These are phyloP conservation scores for Miopithecus talapoin DNA, from an alignment of 2,797 vertebrate species.

Conservation along the genomic window DNA sequence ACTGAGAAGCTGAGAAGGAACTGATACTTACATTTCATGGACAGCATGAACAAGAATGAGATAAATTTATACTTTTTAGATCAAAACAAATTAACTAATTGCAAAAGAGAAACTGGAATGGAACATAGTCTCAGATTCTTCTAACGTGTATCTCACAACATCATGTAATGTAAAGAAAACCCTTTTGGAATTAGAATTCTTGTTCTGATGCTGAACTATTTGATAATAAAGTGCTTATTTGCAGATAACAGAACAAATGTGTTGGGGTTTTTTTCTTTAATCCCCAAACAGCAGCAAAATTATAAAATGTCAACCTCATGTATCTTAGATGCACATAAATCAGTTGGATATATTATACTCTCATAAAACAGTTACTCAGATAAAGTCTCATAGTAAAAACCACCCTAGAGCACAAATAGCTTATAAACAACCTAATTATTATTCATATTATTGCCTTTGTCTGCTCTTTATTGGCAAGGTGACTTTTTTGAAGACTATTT, in stretches of 20 bases:
- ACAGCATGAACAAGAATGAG: background rate
- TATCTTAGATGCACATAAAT: background rate
- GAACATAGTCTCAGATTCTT: background rate
- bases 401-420: background rate
- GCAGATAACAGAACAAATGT: conserved; percentile 30
- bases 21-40: conserved; percentile 34
- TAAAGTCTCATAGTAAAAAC: conserved; percentile 36
- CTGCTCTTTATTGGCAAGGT: background rate
- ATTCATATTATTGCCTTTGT: background rate
- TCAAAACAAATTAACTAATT: conserved; percentile 40
- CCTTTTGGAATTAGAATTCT: conserved; percentile 64
- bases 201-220: conserved; percentile 51
- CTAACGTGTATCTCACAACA: background rate
- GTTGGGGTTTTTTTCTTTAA: background rate
- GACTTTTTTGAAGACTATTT: background rate
- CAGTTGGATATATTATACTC: background rate
- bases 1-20: conserved; percentile 41
- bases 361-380: conserved; percentile 7
- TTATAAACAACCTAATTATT: background rate
- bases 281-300: background rate
- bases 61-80: conserved; percentile 51
- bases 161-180: conserved; percentile 27
- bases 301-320: background rate
- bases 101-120: conserved; percentile 41
- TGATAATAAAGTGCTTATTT: conserved; percentile 75